Evolutionary conservation across 2,113 vertebrate species (phyloP), one percentile per base, ranked within the genome.

Genomic region (Canis aureus): DNA sequence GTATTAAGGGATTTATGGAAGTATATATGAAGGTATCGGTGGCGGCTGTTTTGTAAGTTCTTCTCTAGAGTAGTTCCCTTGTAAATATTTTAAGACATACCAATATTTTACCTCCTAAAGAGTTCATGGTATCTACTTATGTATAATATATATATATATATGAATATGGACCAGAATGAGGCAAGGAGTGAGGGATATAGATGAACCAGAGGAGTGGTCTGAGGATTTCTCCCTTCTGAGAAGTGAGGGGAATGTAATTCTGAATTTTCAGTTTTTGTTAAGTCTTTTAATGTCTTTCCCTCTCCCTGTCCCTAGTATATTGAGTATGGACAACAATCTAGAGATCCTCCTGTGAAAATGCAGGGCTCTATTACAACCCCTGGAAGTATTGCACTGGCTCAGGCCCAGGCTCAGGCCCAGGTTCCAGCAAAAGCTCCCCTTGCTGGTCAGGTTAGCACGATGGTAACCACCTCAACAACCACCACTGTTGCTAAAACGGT

Each of bases 261-360:
- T 89, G 13, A 53, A 38, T 12, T 92, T 89, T 82, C 11, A 5
- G 5, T 92, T 97, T 96, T 43, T 92, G 2, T 91, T 85, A 91
- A 66, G 13, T 89, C 5, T 91, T 69, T 55, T 35, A 51, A 64
- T 81, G 2, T 98, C 4, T 96, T 93, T 98, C 92, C 2, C 92
- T 95, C 7, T 2, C 64, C 11, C 23, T 82, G 0, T 53, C 98
- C 89, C 10, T 83, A 99, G 99, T 99, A 99, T 99, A 99, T 99
- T 35, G 99, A 99, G 98, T 99, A 99, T 69, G 99, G 99, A 97
- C 99, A 99, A 98, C 99, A 99, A 97, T 99, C 99, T 96, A 99
- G 99, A 99, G 99, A 99, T 96, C 99, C 99, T 99, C 99, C 99
- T 96, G 99, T 99, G 98, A 99, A 99, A 99, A 99, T 99, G 99